Base-by-base conservation (phyloP, 1,140 invertebrate genomes). In the Luehdorfia chinensis region DNA sequence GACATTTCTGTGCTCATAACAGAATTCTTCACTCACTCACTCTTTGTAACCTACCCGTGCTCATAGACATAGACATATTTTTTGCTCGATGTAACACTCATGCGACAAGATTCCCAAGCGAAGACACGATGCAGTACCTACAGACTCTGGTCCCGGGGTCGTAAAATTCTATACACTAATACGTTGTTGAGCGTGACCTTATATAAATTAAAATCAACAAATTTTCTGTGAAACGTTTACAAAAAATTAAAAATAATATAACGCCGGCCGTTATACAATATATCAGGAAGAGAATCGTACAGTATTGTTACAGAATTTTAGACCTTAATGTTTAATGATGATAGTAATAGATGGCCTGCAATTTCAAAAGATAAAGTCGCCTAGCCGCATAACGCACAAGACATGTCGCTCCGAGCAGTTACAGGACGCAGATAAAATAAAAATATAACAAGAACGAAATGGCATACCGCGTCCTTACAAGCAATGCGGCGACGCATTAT, bases 391-490 rank as follows among this genome's bases (percentile, higher is more conserved):
- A 59, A 48, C 28, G 59, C 55, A 63, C 59, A 46, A 27, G 53
- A 60, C 58, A 60, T 65, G 54, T 57, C 44, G 50, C 23, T 30
- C 27, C 14, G 15, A 28, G 27, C 39, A 30, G 39, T 19, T 43
- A 30, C 39, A 43, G 13, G 25, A 18, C n/a, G 39, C 27, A 16
- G 30, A 16, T 47, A 54, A 50, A 43, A 16, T 47, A 54, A 50
- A 64, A 49, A 47, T 48, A 50, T 44, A 50, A 55, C 43, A 53
- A 60, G 47, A 59, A 51, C 25, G 45, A 61, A 54, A 57, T 55
- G 11, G 50, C 54, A 39, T 45, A 47, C 28, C n/a, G 47, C 31
- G 28, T 36, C 48, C 46, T 50, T 55, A 57, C 47, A 33, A 59
- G 31, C 34, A 28, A 39, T 43, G 41, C 56, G 56, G 58, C 58